A percentile compares a stretch with the other conserved stretches of the same genome.
Evolutionary conservation across 2,113 vertebrate genomes (phyloP).

Genomic region (Phoxinus phoxinus): DNA sequence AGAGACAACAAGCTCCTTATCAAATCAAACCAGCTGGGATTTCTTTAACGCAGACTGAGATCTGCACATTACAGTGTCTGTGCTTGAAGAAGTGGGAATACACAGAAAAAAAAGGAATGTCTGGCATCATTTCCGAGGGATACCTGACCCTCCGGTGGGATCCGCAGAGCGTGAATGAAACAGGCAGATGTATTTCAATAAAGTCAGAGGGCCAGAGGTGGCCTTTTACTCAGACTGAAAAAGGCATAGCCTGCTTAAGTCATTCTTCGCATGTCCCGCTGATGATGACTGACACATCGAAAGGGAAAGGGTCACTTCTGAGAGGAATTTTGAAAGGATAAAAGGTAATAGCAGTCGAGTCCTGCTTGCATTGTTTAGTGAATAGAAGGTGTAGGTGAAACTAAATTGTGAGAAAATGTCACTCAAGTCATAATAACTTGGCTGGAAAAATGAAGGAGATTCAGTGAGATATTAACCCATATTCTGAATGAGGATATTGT

Average conservation of each 20-base stretch:
- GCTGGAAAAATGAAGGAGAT: not conserved
- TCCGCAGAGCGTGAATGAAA: slow-evolving; percentile 64
- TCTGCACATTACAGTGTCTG: slow-evolving; percentile 43
- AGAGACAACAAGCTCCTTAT: slow-evolving; percentile 61
- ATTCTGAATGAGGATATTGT: slow-evolving; percentile 23
- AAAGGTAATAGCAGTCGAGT: slow-evolving; percentile 33
- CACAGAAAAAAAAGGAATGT: slow-evolving; percentile 37
- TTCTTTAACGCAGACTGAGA: slow-evolving; percentile 33
- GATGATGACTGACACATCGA: slow-evolving; percentile 53
- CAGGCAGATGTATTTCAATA: slow-evolving; percentile 64
- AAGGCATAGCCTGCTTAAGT: slow-evolving; percentile 55
- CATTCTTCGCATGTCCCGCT: slow-evolving; percentile 29
- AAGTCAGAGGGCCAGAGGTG: slow-evolving; percentile 59
- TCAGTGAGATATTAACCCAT: slow-evolving; percentile 29
- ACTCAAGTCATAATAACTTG: slow-evolving; percentile 20
- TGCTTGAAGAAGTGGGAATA: slow-evolving; percentile 40
- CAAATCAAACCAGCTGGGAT: slow-evolving; percentile 49
- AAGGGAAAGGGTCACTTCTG: slow-evolving; percentile 30
- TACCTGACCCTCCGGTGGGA: slow-evolving; percentile 65
- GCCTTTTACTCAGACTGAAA: slow-evolving; percentile 54
- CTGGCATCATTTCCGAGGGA: slow-evolving; percentile 65
- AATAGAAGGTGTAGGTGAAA: slow-evolving; percentile 16
- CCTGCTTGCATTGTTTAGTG: slow-evolving; percentile 39
- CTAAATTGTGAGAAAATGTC: slow-evolving; percentile 12
- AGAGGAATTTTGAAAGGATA: slow-evolving; percentile 31